Percentiles rank a stretch among this genome's conserved stretches.
phyloP scores from a whole-genome alignment of 2,113 vertebrate species.

The Myodes glareolus region DNA sequence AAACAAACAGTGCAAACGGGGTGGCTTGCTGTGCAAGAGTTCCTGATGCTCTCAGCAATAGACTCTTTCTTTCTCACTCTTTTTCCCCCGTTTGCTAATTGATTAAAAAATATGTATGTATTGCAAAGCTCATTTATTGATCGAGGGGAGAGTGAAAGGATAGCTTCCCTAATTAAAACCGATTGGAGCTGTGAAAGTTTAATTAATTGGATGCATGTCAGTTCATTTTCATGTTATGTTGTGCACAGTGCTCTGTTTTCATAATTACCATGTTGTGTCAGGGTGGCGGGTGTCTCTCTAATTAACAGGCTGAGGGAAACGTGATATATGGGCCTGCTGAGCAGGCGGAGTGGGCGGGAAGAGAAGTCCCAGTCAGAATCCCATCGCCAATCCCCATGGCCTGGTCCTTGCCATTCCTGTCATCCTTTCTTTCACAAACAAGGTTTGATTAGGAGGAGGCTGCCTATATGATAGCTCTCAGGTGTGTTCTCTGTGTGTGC shows the following conservation, averaged over 20 bases:
- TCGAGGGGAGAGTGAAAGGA: constrained; percentile 66
- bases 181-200: constrained; percentile 79
- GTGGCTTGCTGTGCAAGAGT: neutral
- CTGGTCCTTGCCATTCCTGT: constrained; percentile 71
- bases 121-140: constrained; percentile 79
- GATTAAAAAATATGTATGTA: constrained; percentile 76
- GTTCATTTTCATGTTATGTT: constrained; percentile 78
- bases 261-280: constrained; percentile 74
- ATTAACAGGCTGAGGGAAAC: constrained; percentile 81
- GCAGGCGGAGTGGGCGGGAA: constrained; percentile 65
- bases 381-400: constrained; percentile 70
- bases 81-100: constrained; percentile 53
- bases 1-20: neutral
- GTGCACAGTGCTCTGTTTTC: constrained; percentile 77
- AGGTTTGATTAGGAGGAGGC: neutral
- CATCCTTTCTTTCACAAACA: constrained; percentile 72
- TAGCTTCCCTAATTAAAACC: constrained; percentile 80
- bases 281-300: constrained; percentile 80
- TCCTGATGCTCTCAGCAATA: neutral
- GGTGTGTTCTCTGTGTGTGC: constrained; percentile 2
- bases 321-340: constrained; percentile 73
- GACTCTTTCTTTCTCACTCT: neutral
- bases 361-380: constrained; percentile 60
- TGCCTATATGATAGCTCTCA: constrained; percentile 50
- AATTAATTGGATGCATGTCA: constrained; percentile 82